These are phyloP conservation scores for Keiferia lycopersicella DNA, from an alignment of 2,888 invertebrate species.

Conservation along the genomic window DNA sequence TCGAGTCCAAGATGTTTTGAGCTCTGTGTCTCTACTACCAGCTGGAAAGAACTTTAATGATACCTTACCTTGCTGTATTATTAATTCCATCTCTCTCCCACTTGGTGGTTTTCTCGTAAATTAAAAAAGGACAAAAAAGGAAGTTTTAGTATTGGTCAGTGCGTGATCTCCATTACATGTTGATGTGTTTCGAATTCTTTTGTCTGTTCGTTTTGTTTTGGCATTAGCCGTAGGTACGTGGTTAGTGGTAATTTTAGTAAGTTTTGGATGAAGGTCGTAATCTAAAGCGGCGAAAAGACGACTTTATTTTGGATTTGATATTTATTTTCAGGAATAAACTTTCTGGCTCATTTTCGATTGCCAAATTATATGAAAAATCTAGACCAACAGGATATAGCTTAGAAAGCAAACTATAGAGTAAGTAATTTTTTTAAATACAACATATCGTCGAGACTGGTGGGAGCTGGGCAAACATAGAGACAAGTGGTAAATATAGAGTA, in stretches of 20 bases:
- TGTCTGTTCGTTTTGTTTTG: slow-evolving; percentile 62
- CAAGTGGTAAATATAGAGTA: too few relatives aligned
- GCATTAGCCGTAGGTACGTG: slow-evolving; percentile 57
- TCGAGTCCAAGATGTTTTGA: background rate
- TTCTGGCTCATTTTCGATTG: too few relatives aligned
- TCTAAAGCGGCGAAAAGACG: background rate
- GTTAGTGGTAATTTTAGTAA: slow-evolving; percentile 53
- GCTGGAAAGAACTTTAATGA: slow-evolving; percentile 71
- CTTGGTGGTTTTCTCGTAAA: slow-evolving; percentile 51
- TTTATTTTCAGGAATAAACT: too few relatives aligned
- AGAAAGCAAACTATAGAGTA: too few relatives aligned
- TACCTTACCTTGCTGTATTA: slow-evolving; percentile 69
- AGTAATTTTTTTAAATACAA: too few relatives aligned
- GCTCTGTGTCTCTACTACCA: background rate
- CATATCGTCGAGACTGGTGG: too few relatives aligned
- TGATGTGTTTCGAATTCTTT: slow-evolving; percentile 72
- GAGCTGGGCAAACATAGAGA: too few relatives aligned
- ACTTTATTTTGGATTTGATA: too few relatives aligned
- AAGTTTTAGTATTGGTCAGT: slow-evolving; percentile 58
- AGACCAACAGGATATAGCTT: too few relatives aligned
- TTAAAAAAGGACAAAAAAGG: slow-evolving; percentile 58
- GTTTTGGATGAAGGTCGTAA: background rate
- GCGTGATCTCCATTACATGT: slow-evolving; percentile 79
- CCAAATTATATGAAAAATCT: too few relatives aligned
- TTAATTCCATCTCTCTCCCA: slow-evolving; percentile 70